A percentile compares a stretch with the other conserved stretches of the same genome.
These are phyloP conservation scores for Probaryconus sp. DNA, from an alignment of 1,140 invertebrate species.

Conservation along the genomic window DNA sequence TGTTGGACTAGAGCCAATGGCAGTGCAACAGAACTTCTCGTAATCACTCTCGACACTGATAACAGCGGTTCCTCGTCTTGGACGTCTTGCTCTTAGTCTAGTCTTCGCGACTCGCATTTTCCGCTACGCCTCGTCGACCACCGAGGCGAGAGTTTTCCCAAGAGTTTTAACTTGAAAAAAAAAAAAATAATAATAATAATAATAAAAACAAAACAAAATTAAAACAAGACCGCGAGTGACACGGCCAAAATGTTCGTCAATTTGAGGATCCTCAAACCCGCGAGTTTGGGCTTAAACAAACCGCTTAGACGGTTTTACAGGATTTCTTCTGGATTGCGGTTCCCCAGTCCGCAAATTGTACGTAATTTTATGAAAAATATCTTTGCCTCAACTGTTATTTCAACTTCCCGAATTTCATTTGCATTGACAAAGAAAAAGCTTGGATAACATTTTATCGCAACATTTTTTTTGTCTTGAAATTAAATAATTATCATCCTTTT, in stretches of 20 bases:
- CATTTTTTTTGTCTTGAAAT: no score
- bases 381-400: background rate
- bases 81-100: slow-evolving; percentile 37
- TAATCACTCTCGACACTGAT: slow-evolving; percentile 55
- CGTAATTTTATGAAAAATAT: slow-evolving; percentile 8
- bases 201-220: no score
- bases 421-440: background rate
- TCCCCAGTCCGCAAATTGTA: slow-evolving; percentile 41
- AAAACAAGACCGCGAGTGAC: slow-evolving; percentile 24
- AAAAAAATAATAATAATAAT: no score
- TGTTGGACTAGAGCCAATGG: slow-evolving; percentile 47
- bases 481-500: no score
- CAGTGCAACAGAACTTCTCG: slow-evolving; percentile 47
- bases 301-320: slow-evolving; percentile 29
- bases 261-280: slow-evolving; percentile 32
- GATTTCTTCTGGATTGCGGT: slow-evolving; percentile 45
- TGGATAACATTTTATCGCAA: background rate
- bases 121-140: slow-evolving; percentile 57
- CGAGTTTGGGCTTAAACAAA: slow-evolving; percentile 23
- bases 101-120: slow-evolving; percentile 42
- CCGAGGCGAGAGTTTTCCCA: slow-evolving; percentile 1
- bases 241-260: slow-evolving; percentile 41
- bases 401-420: slow-evolving; percentile 35
- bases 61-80: slow-evolving; percentile 44
- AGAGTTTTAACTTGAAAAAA: background rate